Conservation (phyloP, 2,888 invertebrate species). For the Amorpha juglandis region DNA sequence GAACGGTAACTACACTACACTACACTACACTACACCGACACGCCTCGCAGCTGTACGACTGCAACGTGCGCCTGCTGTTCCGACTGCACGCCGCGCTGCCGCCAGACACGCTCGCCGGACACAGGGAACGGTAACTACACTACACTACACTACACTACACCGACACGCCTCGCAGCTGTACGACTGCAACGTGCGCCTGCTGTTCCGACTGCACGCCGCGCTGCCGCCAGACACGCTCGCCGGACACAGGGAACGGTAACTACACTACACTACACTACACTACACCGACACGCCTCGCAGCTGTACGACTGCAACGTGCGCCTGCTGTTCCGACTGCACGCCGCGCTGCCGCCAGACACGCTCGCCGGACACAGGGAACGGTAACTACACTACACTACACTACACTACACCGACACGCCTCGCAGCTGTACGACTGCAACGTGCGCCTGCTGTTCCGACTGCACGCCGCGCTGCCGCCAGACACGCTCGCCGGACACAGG, state of each 20-base stretch:
- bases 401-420: slow-evolving; percentile 85
- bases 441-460: slow-evolving; percentile 98
- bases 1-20: slow-evolving; percentile 79
- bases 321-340: slow-evolving; percentile 97
- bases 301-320: slow-evolving; percentile 98
- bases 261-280: not conserved
- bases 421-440: slow-evolving; percentile 97
- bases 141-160: not conserved
- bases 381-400: slow-evolving; percentile 39
- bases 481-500: slow-evolving; percentile 95
- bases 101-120: slow-evolving; percentile 94
- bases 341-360: slow-evolving; percentile 94
- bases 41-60: slow-evolving; percentile 98
- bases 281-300: slow-evolving; percentile 89
- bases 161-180: slow-evolving; percentile 95
- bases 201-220: slow-evolving; percentile 96
- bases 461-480: slow-evolving; percentile 95
- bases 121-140: slow-evolving; percentile 87
- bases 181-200: slow-evolving; percentile 97
- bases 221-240: slow-evolving; percentile 94
- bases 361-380: slow-evolving; percentile 95
- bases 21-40: slow-evolving; percentile 56
- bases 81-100: slow-evolving; percentile 96
- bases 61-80: slow-evolving; percentile 97
- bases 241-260: slow-evolving; percentile 92